A percentile compares a stretch with the other conserved stretches of the same genome.
Conservation (phyloP, 2,888 invertebrate species). For the Aphidoletes aphidimyza region DNA sequence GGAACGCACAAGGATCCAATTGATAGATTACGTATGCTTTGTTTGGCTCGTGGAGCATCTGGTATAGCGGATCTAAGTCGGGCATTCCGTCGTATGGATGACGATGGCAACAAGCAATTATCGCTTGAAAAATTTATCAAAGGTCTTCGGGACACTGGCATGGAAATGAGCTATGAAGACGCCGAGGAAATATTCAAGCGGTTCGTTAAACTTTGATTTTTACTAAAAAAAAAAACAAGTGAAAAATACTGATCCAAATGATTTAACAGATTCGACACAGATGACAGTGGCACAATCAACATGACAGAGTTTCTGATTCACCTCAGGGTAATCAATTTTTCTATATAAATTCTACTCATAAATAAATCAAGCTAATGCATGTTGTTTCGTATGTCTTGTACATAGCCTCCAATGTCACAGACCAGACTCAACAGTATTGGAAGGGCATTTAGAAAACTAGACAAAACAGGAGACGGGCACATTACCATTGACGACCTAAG, state of each 20-base stretch:
- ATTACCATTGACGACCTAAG: conserved; percentile 81
- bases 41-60: conserved; percentile 84
- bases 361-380: not conserved
- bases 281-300: conserved; percentile 83
- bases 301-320: conserved; percentile 89
- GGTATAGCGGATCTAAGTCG: conserved; percentile 89
- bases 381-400: conserved; percentile 56
- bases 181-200: conserved; percentile 62
- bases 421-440: conserved; percentile 78
- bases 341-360: not conserved
- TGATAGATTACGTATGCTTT: conserved; percentile 84
- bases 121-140: conserved; percentile 83
- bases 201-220: conserved; percentile 60
- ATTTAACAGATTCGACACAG: conserved; percentile 77
- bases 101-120: conserved; percentile 85
- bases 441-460: conserved; percentile 86
- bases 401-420: conserved; percentile 85
- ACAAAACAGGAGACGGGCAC: conserved; percentile 85
- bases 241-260: too few species aligned
- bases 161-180: conserved; percentile 72
- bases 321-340: conserved; percentile 74
- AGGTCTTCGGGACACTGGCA: conserved; percentile 81
- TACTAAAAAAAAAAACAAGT: too few species aligned
- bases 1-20: conserved; percentile 78
- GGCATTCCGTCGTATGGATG: conserved; percentile 90